phyloP scores from a whole-genome alignment of 1,140 invertebrate genomes.

The Drosophila aff. region DNA sequence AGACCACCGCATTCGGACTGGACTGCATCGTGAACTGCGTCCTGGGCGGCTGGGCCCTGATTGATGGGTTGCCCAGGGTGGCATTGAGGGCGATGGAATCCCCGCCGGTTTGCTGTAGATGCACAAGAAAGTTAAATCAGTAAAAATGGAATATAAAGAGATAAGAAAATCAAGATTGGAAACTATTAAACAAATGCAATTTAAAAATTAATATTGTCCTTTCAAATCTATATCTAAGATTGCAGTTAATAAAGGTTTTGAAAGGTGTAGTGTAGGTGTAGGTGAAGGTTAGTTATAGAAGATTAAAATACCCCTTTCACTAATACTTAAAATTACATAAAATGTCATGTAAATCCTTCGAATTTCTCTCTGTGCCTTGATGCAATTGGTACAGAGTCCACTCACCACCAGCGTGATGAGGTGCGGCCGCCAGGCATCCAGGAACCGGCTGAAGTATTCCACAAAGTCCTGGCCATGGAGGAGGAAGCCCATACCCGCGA shows the following conservation, averaged over 20 bases:
- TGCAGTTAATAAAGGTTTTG: background rate
- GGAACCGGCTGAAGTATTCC: constrained; percentile 86
- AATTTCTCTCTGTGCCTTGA: background rate
- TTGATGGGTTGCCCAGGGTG: constrained; percentile 44
- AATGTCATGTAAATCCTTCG: background rate
- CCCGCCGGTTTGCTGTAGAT: constrained; percentile 30
- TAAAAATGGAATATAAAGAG: background rate
- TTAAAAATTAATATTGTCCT: background rate
- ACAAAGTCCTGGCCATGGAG: constrained; percentile 86
- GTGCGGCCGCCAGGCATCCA: constrained; percentile 86
- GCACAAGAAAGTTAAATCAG: background rate
- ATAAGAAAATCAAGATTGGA: background rate
- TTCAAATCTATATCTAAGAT: background rate
- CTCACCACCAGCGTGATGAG: constrained; percentile 87
- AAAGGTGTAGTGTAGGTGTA: no score
- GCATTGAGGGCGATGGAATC: constrained; percentile 32
- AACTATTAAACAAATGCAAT: background rate
- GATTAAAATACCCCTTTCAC: no score
- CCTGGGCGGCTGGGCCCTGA: constrained; percentile 20
- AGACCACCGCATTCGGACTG: constrained; percentile 85
- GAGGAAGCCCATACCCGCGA: constrained; percentile 87
- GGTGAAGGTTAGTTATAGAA: no score
- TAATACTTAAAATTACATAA: background rate
- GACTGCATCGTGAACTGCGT: constrained; percentile 63
- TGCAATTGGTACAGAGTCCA: background rate